These are phyloP conservation scores for Ceriagrion tenellum DNA, from an alignment of 2,888 invertebrate genomes.

Conservation along the genomic window DNA sequence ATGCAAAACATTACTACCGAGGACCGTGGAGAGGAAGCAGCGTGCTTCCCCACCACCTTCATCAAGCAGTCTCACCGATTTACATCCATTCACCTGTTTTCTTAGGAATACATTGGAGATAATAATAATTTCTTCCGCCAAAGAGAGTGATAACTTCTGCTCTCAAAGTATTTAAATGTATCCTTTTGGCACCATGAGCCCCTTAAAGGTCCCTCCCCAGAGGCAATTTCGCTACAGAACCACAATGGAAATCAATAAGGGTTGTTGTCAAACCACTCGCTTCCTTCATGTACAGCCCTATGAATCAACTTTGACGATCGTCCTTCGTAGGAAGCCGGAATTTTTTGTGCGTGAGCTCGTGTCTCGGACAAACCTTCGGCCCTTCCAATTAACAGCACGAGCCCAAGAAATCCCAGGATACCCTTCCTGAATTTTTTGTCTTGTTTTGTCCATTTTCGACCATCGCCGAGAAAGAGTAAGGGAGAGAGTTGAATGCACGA, in stretches of 20 bases:
- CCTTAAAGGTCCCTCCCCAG: background rate
- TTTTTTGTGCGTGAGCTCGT: background rate
- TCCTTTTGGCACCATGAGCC: background rate
- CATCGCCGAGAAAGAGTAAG: too few species aligned
- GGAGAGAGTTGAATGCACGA: background rate
- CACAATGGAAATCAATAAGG: background rate
- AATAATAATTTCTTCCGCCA: background rate
- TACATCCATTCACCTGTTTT: background rate
- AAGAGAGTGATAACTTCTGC: background rate
- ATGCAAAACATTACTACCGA: background rate
- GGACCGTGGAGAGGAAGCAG: background rate
- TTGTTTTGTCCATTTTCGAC: background rate
- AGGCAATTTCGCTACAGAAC: background rate
- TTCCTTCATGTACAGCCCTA: background rate
- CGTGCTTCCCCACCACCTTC: background rate
- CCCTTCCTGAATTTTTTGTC: background rate
- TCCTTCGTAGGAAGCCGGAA: background rate
- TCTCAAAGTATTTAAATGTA: background rate
- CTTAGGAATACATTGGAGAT: background rate
- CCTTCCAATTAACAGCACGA: slow-evolving; percentile 63
- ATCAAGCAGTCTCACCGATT: background rate
- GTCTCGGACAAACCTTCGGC: background rate
- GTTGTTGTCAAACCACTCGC: background rate
- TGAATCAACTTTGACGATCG: background rate
- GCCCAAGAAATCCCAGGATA: background rate